Percentiles rank a stretch among this genome's conserved stretches.
phyloP scores from a whole-genome alignment of 2,888 invertebrate species.

The Meloe dianella region DNA sequence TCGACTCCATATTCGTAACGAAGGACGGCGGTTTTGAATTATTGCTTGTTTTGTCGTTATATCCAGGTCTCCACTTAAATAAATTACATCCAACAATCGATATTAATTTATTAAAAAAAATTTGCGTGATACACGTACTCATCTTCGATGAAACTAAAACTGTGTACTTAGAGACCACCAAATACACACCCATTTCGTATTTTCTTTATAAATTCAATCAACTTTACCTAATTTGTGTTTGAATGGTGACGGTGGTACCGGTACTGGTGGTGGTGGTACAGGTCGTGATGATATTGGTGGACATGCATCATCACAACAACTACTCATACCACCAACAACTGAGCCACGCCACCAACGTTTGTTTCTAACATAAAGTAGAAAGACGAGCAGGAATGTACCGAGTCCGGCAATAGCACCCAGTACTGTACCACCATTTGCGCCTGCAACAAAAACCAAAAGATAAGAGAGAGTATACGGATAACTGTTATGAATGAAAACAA shows the following conservation, averaged over 20 bases:
- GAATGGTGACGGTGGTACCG: conserved; percentile 47
- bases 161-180: no score
- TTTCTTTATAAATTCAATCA: neutral
- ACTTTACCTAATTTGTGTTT: conserved; percentile 58
- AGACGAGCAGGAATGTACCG: conserved; percentile 79
- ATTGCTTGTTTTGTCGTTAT: neutral
- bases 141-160: neutral
- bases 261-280: conserved; percentile 54
- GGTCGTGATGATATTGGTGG: conserved; percentile 58
- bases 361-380: conserved; percentile 87
- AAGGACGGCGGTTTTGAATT: neutral
- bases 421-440: conserved; percentile 82
- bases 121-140: conserved; percentile 8
- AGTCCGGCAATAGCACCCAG: conserved; percentile 87
- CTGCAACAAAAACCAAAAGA: conserved; percentile 38
- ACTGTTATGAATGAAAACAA: no score
- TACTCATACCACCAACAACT: conserved; percentile 67
- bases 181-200: conserved; percentile 14
- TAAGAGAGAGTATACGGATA: no score
- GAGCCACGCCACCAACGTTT: conserved; percentile 76
- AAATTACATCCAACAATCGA: neutral
- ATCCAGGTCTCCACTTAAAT: no score
- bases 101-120: neutral
- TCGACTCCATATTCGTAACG: neutral
- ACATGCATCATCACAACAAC: conserved; percentile 67